Base-by-base conservation (phyloP, 2,797 vertebrate genomes). In the Bovichtus variegatus region DNA sequence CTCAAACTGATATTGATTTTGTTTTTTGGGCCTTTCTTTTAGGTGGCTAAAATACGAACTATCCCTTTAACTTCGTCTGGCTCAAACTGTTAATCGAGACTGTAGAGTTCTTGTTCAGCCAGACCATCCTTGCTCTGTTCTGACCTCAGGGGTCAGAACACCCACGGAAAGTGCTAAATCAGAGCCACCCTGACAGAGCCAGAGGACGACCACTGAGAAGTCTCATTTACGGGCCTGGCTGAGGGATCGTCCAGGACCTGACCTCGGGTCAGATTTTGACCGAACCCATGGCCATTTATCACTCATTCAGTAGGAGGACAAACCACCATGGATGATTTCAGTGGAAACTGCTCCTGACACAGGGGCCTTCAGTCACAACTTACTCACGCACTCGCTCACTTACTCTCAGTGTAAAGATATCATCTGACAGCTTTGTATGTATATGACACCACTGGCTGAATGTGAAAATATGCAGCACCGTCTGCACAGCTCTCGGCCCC, bases 101-200 rank as follows among this genome's bases (percentile, higher is more conserved):
- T 87, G 78, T 74, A n/a, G 75, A 44, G 54, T 34, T 70, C 61
- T 91, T 92, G 87, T 93, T 90, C 54, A 21, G 67, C 31, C 1
- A 11, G 61, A 40, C 75, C 53, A 41, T 84, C 71, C 63, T 76
- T 51, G 31, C 51, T 78, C 40, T 57, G 68, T 36, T 55, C 55
- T 81, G 82, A 87, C 85, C 84, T 69, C 25, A 0, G 54, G 13
- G 80, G 71, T 78, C 82, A 86, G 69, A 90, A 90, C 92, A 86
- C 91, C 88, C 90, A 91, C 83, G 0, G 47, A 87, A 57, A 60
- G 58, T 12, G 3, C 25, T 84, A 89, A 92, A 92, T 90, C 85
- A 85, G 25, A 83, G 53, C 16, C 3, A 59, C 16, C 55, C 31
- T 77, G 74, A 78, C 71, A 80, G 64, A 44, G 64, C 47, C 59